phyloP scores from a whole-genome alignment of 2,113 vertebrate species.

The Turnix velox region DNA sequence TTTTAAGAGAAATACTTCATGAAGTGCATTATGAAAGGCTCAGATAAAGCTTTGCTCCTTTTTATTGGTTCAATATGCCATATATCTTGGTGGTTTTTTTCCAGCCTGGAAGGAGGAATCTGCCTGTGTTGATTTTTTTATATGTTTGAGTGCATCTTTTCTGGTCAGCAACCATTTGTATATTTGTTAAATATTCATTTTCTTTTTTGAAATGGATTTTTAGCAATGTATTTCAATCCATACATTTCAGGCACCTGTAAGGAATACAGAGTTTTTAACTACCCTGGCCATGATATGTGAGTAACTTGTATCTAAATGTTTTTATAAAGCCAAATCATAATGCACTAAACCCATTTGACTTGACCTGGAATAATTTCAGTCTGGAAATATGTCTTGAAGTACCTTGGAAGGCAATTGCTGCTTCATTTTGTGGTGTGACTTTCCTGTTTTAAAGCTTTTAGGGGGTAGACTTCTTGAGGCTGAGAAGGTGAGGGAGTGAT shows the following conservation, averaged over 20 bases:
- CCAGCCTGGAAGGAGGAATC: not conserved
- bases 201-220: not conserved
- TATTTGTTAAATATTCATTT: not conserved
- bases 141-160: not conserved
- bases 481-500: not conserved
- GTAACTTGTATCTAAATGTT: not conserved
- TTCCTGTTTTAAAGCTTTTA: not conserved
- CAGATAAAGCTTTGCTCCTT: not conserved
- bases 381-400: not conserved
- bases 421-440: not conserved
- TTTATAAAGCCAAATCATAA: slow-evolving; percentile 29
- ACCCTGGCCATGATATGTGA: not conserved
- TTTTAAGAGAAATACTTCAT: slow-evolving; percentile 1
- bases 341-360: not conserved
- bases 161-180: too few relatives aligned
- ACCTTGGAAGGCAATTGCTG: not conserved
- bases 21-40: slow-evolving; percentile 16
- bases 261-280: not conserved
- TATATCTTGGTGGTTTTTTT: not conserved
- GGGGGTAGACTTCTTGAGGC: not conserved
- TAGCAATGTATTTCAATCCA: not conserved
- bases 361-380: not conserved
- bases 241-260: not conserved
- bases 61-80: not conserved
- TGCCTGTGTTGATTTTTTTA: not conserved